Base-by-base conservation (phyloP, 2,113 vertebrate genomes). In the Pangasianodon hypophthalmus region DNA sequence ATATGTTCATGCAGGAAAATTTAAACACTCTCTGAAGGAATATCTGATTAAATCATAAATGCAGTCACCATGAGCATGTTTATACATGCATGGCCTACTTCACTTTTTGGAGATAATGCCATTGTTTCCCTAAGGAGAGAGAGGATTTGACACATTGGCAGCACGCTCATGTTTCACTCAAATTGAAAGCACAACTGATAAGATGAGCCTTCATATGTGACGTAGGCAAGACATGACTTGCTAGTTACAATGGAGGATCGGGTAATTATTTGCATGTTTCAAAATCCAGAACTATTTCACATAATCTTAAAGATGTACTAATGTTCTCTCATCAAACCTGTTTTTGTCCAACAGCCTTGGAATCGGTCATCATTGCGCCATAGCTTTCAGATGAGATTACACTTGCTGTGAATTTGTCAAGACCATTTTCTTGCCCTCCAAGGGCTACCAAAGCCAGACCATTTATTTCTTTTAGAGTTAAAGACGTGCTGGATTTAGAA, bases 1-100 rank as follows among this genome's bases (percentile, higher is more conserved):
- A 94, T 87, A 90, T 29, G 18, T 24, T 52, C 52, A 73, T 24
- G 32, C 60, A 85, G 19, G 32, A 67, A 81, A 14, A 79, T 52
- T 69, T 18, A 18, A 16, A 48, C 29, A 56, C 86, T 69, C 69
- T 1, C 58, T 0, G 11, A 50, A 87, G 46, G 64, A 87, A 87
- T 48, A 56, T 18, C 48, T 60, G 81, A 89, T 44, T 26, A 46
- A 88, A 88, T 67, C 73, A 80, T 85, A 0, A 46, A 56, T 54
- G 67, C 8, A 41, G 26, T 60, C 81, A 37, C 3, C 19, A 6
- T 26, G 32, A 84, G 9, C 32, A 60, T 84, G 81, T 60, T 84
- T 37, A 44, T 44, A 60, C 81, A 60, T 11, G 56, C 32, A 41
- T 41, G 19, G 19, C 32, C 54, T 41, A 13, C 37, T 37, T 37